Base-by-base conservation (phyloP, 1,140 invertebrate genomes). In the Microplitis mediator region DNA sequence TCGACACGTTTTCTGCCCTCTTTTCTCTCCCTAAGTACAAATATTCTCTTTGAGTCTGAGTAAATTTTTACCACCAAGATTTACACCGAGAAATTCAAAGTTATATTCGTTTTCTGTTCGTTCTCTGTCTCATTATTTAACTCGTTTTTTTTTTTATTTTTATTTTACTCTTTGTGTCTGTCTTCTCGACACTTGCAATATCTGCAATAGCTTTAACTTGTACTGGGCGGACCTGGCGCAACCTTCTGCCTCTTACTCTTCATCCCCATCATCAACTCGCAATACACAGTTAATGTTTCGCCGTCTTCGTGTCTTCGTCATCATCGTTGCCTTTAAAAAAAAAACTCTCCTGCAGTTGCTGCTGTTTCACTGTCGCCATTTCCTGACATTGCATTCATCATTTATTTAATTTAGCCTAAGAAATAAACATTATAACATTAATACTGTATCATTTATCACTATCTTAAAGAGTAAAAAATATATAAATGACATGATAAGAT, bases 301-400 rank as follows among this genome's bases (percentile, higher is more conserved):
- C 56, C 50, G 66, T 58, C 51, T 56, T 36, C 13, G 11, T 23
- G 23, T 23, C 23, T 23, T 23, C 23, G 2, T 23, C 52, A 13
- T 56, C 52, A 14, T 39, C 45, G 34, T 45, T 39, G 63, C n/a
- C 36, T 39, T 35, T 65, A 39, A 45, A 45, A 45, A 45, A 23
- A 45, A 45, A 6, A 9, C 39, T 45, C 11, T 45, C 6, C 39
- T 45, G 39, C 39, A 45, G 3, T 45, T 45, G 11, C 39, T 45
- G 6, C 39, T 45, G 39, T 65, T 54, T 23, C 32, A 36, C 66
- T 14, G 8, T 54, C 32, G 66, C 36, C 14, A 58, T 68, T 68
- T 68, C 52, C 54, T 68, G 66, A 68, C 66, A 68, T 68, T 68
- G 66, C 66, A 68, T 58, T 68, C 36, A 65, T 51, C 23, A 31